A percentile compares a stretch with the other conserved stretches of the same genome.
These are phyloP conservation scores for Echiichthys vipera DNA, from an alignment of 2,797 vertebrate species.

Conservation along the genomic window DNA sequence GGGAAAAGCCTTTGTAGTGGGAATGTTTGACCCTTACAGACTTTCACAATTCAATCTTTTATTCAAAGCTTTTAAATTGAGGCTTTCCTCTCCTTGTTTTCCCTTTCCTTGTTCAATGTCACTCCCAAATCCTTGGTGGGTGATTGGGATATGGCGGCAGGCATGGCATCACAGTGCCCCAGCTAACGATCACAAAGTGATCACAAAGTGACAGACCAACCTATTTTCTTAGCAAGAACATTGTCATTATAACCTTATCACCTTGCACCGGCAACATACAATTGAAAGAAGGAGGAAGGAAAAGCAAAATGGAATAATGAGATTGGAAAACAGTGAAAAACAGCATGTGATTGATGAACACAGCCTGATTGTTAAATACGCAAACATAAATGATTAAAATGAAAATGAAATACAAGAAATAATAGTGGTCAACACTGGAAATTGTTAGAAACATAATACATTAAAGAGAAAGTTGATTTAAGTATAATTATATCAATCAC, in stretches of 20 bases:
- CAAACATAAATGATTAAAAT: background rate
- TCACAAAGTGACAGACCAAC: conserved; percentile 2
- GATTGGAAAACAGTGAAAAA: background rate
- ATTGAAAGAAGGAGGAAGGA: background rate
- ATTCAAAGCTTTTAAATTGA: conserved; percentile 4
- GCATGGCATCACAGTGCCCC: background rate
- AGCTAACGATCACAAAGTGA: conserved; percentile 16
- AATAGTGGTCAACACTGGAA: background rate
- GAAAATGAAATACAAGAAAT: background rate
- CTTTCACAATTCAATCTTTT: background rate
- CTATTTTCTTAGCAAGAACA: conserved; percentile 1
- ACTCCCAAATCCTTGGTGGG: background rate
- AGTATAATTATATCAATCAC: background rate
- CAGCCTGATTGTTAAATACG: conserved; percentile 9
- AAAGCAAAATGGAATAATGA: conserved; percentile 7
- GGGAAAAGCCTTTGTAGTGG: background rate
- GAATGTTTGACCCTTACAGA: background rate
- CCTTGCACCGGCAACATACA: no score
- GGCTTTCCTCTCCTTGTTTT: background rate
- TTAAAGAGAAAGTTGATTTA: background rate
- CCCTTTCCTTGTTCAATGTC: background rate
- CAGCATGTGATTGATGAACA: conserved; percentile 10
- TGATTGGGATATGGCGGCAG: background rate
- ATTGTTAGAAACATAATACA: background rate
- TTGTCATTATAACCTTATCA: conserved; percentile 6